Evolutionary conservation across 1,140 invertebrate species (phyloP).

Genomic region (Galleria mellonella): DNA sequence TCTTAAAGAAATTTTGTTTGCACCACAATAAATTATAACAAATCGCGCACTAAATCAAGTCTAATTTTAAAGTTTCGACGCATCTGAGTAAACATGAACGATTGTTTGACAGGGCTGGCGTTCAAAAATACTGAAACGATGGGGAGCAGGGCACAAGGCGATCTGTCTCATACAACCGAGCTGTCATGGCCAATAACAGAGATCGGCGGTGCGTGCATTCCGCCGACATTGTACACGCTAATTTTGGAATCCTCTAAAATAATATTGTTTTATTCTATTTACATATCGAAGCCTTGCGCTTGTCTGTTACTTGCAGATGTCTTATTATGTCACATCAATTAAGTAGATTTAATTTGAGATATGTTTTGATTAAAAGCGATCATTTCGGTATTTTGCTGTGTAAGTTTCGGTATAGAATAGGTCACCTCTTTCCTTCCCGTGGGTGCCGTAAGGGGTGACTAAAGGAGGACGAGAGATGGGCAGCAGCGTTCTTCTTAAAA

Average conservation of each 20-base stretch:
- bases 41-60: background rate
- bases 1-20: background rate
- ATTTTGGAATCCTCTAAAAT: slow-evolving; percentile 32
- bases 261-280: slow-evolving; percentile 4
- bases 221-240: slow-evolving; percentile 37
- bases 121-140: too few relatives aligned
- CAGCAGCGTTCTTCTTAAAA: too few relatives aligned
- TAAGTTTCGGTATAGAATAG: too few relatives aligned
- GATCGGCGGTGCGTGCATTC: slow-evolving; percentile 63
- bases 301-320: too few relatives aligned
- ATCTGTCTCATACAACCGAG: slow-evolving; percentile 26
- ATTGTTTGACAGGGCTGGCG: slow-evolving; percentile 21
- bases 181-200: slow-evolving; percentile 62
- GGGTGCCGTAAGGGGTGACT: too few relatives aligned
- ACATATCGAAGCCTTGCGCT: too few relatives aligned
- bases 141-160: slow-evolving; percentile 14
- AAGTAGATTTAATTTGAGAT: too few relatives aligned
- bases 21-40: slow-evolving; percentile 15
- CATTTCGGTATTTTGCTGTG: too few relatives aligned
- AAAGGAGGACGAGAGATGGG: too few relatives aligned
- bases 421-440: too few relatives aligned
- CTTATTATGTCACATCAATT: too few relatives aligned
- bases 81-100: slow-evolving; percentile 61
- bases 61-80: slow-evolving; percentile 54
- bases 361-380: background rate